Evolutionary conservation across 2,888 invertebrate genomes (phyloP), one percentile per base, ranked within the genome.

Genomic region (Odontocolon sp.): DNA sequence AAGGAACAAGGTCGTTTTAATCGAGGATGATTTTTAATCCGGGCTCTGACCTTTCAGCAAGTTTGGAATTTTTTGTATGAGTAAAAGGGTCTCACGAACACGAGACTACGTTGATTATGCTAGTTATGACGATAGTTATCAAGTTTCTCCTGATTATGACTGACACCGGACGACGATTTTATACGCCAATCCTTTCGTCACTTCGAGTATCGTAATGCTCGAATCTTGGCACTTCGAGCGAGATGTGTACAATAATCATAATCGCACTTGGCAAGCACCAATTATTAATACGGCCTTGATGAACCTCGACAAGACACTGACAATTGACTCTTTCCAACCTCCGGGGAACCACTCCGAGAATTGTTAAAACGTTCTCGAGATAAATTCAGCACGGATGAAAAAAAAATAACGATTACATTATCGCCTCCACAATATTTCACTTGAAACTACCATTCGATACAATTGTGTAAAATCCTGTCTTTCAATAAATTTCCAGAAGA

Each of bases 271-370:
- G 23, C 38, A 26, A 70, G 61, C 70, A 31, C 66, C 73, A 73
- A 77, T 77, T 77, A 77, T 77, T 77, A 73, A 73, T 66, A 69
- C 66, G 66, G 64, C 68, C 77, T 73, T 70, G 69, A 69, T 73
- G 68, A 77, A 64, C 61, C 76, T 54, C 64, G 42, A 38, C 47
- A 23, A 66, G 68, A 68, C 69, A 59, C 69, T 47, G 64, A 73
- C 73, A 73, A 77, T 73, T 73, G 69, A 73, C 73, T 66, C 64
- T 73, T 73, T 77, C 64, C 73, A 70, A 56, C 54, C 72, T 73
- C 69, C 57, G 72, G 64, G 77, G 42, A 66, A 70, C 54, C 64
- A 28, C 54, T 66, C 54, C 21, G 11, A 21, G 3, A 1, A 23
- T 28, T 9, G 23, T 4, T n/a, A 36, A 36, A 14, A 14, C 33